Evolutionary conservation across 1,140 invertebrate genomes (phyloP), one percentile per base, ranked within the genome.

Genomic region (Calosoma granatense): DNA sequence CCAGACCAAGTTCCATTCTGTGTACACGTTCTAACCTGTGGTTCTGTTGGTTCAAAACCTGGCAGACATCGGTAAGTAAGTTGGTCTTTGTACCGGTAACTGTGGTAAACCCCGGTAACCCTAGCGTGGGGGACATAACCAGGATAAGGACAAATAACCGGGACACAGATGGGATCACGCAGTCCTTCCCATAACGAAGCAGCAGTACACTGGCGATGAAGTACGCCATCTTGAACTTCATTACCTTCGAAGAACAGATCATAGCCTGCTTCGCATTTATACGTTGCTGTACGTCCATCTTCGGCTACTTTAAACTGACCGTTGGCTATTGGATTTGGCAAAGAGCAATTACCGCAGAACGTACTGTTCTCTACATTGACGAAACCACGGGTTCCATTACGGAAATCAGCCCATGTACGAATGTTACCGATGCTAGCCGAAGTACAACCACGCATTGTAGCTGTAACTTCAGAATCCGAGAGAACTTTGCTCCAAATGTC

Each of bases 401-500:
- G 72, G 58, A 86, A 75, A 59, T 83, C 76, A 0, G 79, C 72
- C 85, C 85, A 87, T 1, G 78, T 70, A 19, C 79, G 69, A 1
- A 86, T 62, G 58, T 80, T 76, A 0, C 78, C 78, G n/a, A 76
- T 74, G 14, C 74, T 61, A 53, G 74, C 72, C 19, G 71, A 68
- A 6, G 76, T 66, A 63, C 84, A 87, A n/a, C 67, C 72, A 30
- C 67, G 69, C 54, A 74, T 72, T 22, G 81, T 67, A 1, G 61
- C 56, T 2, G 69, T 56, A 9, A 86, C 74, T 39, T 77, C 68
- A 1, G 65, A 56, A 1, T 63, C 55, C 9, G 63, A 59, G 3
- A 86, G 67, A 39, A 72, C 65, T 23, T 66, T 60, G 26, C 77
- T 70, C 84, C 84, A 87, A n/a, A 87, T 61, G 63, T 86, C 81